phyloP scores from a whole-genome alignment of 2,113 vertebrate species.

The Cynoglossus semilaevis region DNA sequence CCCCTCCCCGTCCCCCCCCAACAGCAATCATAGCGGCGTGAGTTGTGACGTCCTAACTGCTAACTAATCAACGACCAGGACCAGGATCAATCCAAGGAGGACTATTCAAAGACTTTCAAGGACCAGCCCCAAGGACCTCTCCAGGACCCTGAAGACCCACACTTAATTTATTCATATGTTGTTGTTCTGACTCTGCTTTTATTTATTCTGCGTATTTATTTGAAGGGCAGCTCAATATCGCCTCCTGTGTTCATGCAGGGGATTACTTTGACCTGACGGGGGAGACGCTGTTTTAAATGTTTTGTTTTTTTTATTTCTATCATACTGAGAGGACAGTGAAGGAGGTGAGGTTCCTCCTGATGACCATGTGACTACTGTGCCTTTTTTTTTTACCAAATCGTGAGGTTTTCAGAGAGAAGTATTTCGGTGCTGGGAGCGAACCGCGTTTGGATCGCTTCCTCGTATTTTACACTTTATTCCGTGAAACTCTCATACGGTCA shows the following conservation, averaged over 20 bases:
- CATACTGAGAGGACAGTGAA: slow-evolving; percentile 21
- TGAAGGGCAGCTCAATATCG: slow-evolving; percentile 66
- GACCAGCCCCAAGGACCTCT: neutral
- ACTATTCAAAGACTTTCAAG: slow-evolving; percentile 38
- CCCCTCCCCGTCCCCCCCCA: no score
- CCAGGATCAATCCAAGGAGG: slow-evolving; percentile 23
- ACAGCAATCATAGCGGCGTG: no score
- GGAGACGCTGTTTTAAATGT: slow-evolving; percentile 47
- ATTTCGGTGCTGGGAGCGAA: slow-evolving; percentile 51
- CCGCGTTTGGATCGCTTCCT: slow-evolving; percentile 66
- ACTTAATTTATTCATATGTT: slow-evolving; percentile 75
- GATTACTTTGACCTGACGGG: slow-evolving; percentile 18
- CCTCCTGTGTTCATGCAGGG: slow-evolving; percentile 52
- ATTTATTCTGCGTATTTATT: slow-evolving; percentile 79
- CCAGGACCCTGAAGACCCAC: slow-evolving; percentile 27
- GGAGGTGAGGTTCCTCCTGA: slow-evolving; percentile 44
- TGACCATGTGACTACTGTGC: slow-evolving; percentile 75
- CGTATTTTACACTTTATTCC: slow-evolving; percentile 39
- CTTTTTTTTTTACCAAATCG: slow-evolving; percentile 78
- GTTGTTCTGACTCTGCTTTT: slow-evolving; percentile 66
- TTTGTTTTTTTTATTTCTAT: slow-evolving; percentile 42
- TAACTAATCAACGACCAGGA: slow-evolving; percentile 17
- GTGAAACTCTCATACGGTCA: slow-evolving; percentile 36
- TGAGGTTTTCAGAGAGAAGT: slow-evolving; percentile 55
- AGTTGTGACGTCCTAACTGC: neutral